Base-by-base conservation (phyloP, 2,113 vertebrate species). In the Zapornia atra region DNA sequence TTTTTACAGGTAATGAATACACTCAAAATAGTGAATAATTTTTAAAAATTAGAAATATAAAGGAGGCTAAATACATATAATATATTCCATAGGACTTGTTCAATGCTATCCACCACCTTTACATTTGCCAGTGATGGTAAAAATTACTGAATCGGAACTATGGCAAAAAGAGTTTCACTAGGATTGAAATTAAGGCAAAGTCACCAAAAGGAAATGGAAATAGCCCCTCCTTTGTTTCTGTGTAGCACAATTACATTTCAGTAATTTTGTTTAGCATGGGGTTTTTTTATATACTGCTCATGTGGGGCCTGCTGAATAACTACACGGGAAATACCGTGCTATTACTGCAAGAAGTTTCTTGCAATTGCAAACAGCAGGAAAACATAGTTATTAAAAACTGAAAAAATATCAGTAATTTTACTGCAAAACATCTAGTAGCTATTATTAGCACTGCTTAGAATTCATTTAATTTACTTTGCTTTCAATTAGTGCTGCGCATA, bases 211-310 rank as follows among this genome's bases (percentile, higher is more conserved):
- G 60, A 86, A 85, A 76, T 4, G 76, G 51, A 92, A 95, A 44
- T 40, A 82, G 26, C 31, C 6, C 26, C 38, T 91, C 42, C 33
- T 75, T 93, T 76, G 44, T 88, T 90, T 95, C 29, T 88, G 73
- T 96, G 68, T 75, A 86, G 54, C 83, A 93, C 66, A 92, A 73
- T 90, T 96, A 89, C 78, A 91, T 94, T 94, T 89, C 60, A 81
- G 56, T 86, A 82, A 86, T 85, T 75, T 93, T 95, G 34, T 88
- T 96, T 88, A 96, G 66, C 22, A 4, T 36, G 44, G 44, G 44
- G 15, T 44, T 69, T 83, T 83, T 88, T 78, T 77, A 93, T 60
- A 42, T 69, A 92, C 64, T 54, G 38, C 26, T 96, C 56, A 63
- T 94, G 92, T 75, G 92, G 28, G 76, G 25, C 38, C 59, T 81